Conservation (phyloP, 2,888 invertebrate species). For the Alloscopus bannaensis region DNA sequence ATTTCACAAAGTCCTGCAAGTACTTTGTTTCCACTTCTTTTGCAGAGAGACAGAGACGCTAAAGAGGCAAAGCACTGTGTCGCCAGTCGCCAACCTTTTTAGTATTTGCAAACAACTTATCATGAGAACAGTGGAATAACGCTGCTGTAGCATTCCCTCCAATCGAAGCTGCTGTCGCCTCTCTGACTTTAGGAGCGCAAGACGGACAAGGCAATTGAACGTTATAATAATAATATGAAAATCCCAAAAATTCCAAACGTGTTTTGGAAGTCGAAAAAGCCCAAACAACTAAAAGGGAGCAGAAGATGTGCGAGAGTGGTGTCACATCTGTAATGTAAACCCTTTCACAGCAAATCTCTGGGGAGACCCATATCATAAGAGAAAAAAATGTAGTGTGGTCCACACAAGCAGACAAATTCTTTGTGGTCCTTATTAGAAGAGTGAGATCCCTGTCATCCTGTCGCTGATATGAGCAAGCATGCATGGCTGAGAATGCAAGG, state of each 20-base stretch:
- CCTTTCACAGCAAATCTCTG: background rate
- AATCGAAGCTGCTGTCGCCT: slow-evolving; percentile 20
- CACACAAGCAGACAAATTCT: no score
- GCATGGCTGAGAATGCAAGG: slow-evolving; percentile 52
- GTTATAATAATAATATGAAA: background rate
- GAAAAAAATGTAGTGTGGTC: no score
- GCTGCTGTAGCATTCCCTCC: no score
- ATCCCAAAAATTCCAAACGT: slow-evolving; percentile 9
- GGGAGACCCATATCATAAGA: background rate
- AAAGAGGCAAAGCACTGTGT: slow-evolving; percentile 33
- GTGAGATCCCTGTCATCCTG: no score
- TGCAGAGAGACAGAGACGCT: no score
- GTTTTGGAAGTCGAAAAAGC: background rate
- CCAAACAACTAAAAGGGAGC: background rate
- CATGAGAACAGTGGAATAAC: no score
- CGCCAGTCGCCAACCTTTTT: slow-evolving; percentile 56
- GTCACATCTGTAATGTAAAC: background rate
- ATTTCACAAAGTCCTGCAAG: no score
- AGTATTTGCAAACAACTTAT: slow-evolving; percentile 45
- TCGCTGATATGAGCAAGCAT: background rate
- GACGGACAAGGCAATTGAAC: background rate
- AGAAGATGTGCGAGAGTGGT: background rate
- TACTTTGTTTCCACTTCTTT: no score
- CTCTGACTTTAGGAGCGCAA: no score
- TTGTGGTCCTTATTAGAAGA: no score